A percentile compares a stretch with the other conserved stretches of the same genome.
phyloP scores from a whole-genome alignment of 2,797 vertebrate genomes.

The Dromococcyx pavoninus region DNA sequence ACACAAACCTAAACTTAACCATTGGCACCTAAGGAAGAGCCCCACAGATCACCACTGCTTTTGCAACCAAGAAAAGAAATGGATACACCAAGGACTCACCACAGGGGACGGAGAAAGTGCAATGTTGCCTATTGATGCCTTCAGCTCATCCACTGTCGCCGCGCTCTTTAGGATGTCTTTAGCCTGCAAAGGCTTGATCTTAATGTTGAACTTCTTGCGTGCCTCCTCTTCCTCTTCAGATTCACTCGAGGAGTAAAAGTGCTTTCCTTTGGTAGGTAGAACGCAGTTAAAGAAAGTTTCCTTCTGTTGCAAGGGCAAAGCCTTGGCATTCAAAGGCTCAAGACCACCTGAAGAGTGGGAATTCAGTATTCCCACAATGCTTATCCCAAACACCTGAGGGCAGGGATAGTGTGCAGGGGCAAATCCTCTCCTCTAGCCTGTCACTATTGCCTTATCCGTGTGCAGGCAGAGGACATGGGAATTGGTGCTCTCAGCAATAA shows the following conservation, averaged over 20 bases:
- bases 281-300: conserved; percentile 81
- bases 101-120: conserved; percentile 93
- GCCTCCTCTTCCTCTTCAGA: conserved; percentile 95
- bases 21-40: neutral
- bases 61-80: fast-evolving
- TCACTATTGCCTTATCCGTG: no score
- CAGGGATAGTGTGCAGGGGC: fast-evolving
- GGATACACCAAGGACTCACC: conserved; percentile 79
- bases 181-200: conserved; percentile 91
- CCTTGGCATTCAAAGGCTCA: fast-evolving
- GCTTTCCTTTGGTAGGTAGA: conserved; percentile 90
- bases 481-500: no score
- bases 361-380: fast-evolving
- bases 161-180: conserved; percentile 85
- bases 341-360: fast-evolving
- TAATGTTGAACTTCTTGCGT: conserved; percentile 94
- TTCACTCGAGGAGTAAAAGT: conserved; percentile 95
- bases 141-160: conserved; percentile 92
- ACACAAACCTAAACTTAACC: fast-evolving
- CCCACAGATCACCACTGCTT: fast-evolving
- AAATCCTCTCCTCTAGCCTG: neutral
- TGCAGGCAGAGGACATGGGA: no score
- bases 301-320: neutral
- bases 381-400: fast-evolving
- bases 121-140: conserved; percentile 92